Evolutionary conservation across 1,140 invertebrate genomes (phyloP).

Genomic region (Lepidostoma basale): DNA sequence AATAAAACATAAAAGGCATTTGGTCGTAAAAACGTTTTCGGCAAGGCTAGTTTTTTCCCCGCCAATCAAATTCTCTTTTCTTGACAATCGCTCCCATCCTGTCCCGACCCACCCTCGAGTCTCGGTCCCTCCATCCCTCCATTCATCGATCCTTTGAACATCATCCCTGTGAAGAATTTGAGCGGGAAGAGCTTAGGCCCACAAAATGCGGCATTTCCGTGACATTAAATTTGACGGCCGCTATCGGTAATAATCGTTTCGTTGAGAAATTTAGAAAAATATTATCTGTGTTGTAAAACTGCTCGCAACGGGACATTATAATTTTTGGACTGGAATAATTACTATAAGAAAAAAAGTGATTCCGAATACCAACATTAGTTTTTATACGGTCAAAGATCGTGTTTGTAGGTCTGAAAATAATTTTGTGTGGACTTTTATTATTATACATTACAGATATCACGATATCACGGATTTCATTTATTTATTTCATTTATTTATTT

Average conservation of each 20-base stretch:
- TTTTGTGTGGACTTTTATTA: no score
- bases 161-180: constrained; percentile 1
- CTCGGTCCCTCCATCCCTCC: neutral
- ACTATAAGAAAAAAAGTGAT: no score
- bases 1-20: neutral
- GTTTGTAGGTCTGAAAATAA: no score
- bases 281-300: no score
- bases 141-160: neutral
- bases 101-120: neutral
- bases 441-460: no score
- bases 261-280: neutral
- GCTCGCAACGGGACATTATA: no score
- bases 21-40: neutral
- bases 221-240: constrained; percentile 1
- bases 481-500: no score
- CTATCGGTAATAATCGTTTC: neutral
- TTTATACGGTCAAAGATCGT: no score
- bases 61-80: constrained; percentile 3
- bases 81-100: constrained; percentile 4
- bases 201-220: constrained; percentile 14
- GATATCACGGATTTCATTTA: no score
- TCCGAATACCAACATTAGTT: no score
- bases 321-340: no score
- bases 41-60: neutral
- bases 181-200: constrained; percentile 2